Conservation (phyloP, 2,888 invertebrate genomes). For the Portevinia maculata region DNA sequence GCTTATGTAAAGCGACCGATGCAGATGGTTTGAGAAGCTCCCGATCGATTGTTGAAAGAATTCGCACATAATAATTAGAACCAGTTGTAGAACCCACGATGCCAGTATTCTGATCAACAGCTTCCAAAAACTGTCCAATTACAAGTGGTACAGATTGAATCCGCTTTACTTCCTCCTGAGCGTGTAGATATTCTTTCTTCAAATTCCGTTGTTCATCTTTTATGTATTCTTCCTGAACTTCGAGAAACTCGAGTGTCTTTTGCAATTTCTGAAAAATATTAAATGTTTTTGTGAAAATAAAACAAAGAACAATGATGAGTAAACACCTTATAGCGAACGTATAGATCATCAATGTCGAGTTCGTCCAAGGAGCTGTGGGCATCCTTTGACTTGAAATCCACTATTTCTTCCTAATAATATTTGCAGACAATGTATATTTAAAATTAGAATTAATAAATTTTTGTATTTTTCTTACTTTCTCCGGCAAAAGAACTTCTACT, state of each 20-base stretch:
- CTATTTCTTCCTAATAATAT: slow-evolving; percentile 86
- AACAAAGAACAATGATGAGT: neutral
- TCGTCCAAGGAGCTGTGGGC: slow-evolving; percentile 89
- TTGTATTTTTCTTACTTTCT: slow-evolving; percentile 90
- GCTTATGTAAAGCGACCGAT: slow-evolving; percentile 99
- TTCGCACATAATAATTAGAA: slow-evolving; percentile 99
- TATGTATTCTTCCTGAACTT: slow-evolving; percentile 99
- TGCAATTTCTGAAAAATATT: slow-evolving; percentile 90
- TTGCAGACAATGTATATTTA: neutral
- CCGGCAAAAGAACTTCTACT: slow-evolving; percentile 88
- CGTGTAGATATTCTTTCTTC: slow-evolving; percentile 99
- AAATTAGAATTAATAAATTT: neutral
- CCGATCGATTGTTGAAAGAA: slow-evolving; percentile 98
- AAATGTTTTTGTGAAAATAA: slow-evolving; percentile 1
- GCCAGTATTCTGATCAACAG: slow-evolving; percentile 99
- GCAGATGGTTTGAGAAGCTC: slow-evolving; percentile 98
- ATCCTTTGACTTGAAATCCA: slow-evolving; percentile 87
- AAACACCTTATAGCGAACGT: slow-evolving; percentile 95
- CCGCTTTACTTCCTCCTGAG: slow-evolving; percentile 98
- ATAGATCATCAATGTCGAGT: slow-evolving; percentile 95
- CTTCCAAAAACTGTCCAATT: slow-evolving; percentile 99
- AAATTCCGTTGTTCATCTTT: slow-evolving; percentile 99
- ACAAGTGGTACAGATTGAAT: slow-evolving; percentile 99
- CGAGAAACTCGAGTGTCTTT: slow-evolving; percentile 97
- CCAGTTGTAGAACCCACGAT: slow-evolving; percentile 99